A percentile compares a stretch with the other conserved stretches of the same genome.
These are phyloP conservation scores for Paramuricea clavata DNA, from an alignment of 92 coral and sea anemone genomes.

Conservation along the genomic window DNA sequence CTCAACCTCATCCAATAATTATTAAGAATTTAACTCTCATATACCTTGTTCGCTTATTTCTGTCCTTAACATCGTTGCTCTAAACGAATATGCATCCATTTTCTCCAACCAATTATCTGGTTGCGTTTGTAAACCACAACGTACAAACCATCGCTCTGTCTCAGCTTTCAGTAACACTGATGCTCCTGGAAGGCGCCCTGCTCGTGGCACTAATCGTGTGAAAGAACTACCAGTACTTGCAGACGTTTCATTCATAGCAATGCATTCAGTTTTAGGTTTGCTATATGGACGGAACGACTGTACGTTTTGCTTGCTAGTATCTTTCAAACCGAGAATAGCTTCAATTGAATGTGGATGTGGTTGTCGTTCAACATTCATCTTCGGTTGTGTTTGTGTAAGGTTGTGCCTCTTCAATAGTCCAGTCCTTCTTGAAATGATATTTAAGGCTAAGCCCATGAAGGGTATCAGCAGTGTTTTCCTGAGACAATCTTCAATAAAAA, in stretches of 20 bases:
- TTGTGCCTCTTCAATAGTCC: too few relatives aligned
- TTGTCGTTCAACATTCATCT: not conserved
- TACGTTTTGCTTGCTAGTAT: not conserved
- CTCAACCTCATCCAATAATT: too few relatives aligned
- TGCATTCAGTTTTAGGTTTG: not conserved
- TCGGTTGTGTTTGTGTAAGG: not conserved
- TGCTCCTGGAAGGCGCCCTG: slow-evolving; percentile 1
- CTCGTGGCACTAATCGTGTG: not conserved
- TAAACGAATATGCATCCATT: not conserved
- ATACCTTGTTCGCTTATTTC: slow-evolving; percentile 5
- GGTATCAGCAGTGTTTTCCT: too few relatives aligned
- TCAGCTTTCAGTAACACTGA: not conserved
- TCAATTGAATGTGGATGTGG: slow-evolving; percentile 3
- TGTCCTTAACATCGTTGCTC: not conserved
- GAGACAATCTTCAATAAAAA: too few relatives aligned
- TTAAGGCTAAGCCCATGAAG: too few relatives aligned
- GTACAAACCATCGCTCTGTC: not conserved
- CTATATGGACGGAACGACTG: slow-evolving; percentile 1
- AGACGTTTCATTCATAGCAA: not conserved
- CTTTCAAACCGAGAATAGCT: slow-evolving; percentile 6
- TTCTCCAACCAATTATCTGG: not conserved
- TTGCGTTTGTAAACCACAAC: not conserved
- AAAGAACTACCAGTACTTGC: not conserved
- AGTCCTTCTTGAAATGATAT: too few relatives aligned
- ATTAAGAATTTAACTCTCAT: not conserved